phyloP scores from a whole-genome alignment of 2,797 vertebrate species.

The Hemibagrus guttatus region DNA sequence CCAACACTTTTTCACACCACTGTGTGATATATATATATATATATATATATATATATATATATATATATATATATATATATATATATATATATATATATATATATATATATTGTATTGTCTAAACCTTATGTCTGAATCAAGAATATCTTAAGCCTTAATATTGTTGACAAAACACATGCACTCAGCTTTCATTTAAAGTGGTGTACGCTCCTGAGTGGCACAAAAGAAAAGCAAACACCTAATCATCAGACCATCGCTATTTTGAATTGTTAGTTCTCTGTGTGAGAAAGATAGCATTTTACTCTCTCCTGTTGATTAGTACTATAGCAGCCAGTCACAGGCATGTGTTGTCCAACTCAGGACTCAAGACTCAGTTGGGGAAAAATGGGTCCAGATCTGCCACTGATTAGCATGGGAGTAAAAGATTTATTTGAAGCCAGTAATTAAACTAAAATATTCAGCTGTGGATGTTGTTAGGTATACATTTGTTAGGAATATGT shows the following conservation, averaged over 20 bases:
- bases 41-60: too few species aligned
- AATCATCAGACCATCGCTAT: background rate
- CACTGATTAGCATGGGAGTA: background rate
- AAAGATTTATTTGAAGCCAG: background rate
- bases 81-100: too few species aligned
- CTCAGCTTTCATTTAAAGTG: background rate
- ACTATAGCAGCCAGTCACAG: background rate
- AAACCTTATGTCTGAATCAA: background rate
- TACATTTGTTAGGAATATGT: too few species aligned
- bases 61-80: too few species aligned
- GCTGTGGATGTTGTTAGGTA: background rate
- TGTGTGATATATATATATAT: too few species aligned
- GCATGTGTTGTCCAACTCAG: background rate
- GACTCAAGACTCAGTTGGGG: too few species aligned
- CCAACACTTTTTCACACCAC: too few species aligned
- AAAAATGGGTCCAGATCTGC: background rate
- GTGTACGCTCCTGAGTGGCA: background rate
- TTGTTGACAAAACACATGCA: background rate
- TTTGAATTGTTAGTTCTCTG: too few species aligned
- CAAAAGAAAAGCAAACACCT: background rate
- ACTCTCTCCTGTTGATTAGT: too few species aligned
- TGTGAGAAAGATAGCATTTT: too few species aligned
- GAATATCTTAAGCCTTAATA: background rate
- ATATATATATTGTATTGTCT: too few species aligned
- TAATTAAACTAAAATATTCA: background rate